phyloP scores from a whole-genome alignment of 2,797 vertebrate species.

The Fringilla coelebs region DNA sequence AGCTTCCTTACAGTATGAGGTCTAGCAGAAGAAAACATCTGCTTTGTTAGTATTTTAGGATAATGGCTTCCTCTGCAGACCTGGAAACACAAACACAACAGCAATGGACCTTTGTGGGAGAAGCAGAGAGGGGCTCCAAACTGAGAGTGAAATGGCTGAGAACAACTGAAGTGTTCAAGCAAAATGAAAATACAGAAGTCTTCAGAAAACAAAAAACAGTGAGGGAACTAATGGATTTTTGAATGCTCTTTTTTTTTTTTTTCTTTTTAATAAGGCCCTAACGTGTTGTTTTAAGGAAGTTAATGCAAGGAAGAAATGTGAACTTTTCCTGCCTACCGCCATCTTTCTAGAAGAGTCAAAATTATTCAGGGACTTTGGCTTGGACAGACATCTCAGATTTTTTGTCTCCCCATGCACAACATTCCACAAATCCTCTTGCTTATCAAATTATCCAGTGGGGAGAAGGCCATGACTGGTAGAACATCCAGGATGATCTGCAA shows the following conservation, averaged over 20 bases:
- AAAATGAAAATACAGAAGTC: background rate
- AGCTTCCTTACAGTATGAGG: constrained; percentile 34
- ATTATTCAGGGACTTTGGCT: background rate
- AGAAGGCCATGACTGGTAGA: background rate
- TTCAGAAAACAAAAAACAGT: background rate
- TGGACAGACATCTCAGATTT: background rate
- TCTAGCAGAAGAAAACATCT: constrained; percentile 65
- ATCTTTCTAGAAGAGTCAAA: background rate
- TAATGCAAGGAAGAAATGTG: background rate
- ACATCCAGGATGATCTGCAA: background rate
- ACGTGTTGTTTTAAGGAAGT: background rate
- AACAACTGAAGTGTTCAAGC: background rate
- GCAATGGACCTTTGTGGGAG: background rate
- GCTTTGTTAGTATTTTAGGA: constrained; percentile 25
- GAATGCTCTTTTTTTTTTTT: background rate
- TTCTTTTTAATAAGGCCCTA: background rate
- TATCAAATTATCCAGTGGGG: background rate
- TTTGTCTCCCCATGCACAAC: background rate
- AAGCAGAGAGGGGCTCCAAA: background rate
- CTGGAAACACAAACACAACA: background rate
- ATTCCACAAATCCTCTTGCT: background rate
- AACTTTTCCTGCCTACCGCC: background rate
- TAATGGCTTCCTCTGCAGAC: background rate
- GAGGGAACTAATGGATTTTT: background rate
- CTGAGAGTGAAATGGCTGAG: background rate